A percentile compares a stretch with the other conserved stretches of the same genome.
Conservation (phyloP, 1,140 invertebrate genomes). For the Octopus sinensis region DNA sequence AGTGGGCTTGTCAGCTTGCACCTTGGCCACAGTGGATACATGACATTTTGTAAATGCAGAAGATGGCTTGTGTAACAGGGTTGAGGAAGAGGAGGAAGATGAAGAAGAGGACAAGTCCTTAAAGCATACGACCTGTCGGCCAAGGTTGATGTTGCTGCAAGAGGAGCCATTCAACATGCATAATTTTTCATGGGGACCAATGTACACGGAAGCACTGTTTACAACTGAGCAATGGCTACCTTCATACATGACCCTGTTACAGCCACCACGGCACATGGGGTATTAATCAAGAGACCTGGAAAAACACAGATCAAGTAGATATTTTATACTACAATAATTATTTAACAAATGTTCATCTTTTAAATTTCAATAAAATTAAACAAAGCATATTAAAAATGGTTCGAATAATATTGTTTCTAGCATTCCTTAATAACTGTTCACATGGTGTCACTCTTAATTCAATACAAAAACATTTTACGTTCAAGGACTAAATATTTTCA, state of each 20-base stretch:
- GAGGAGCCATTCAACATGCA: slow-evolving; percentile 12
- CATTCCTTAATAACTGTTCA: too few species aligned
- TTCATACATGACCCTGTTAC: slow-evolving; percentile 13
- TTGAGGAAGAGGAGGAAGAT: not conserved
- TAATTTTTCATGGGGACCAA: slow-evolving; percentile 11
- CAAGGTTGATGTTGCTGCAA: slow-evolving; percentile 10
- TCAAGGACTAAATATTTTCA: too few species aligned
- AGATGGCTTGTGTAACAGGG: not conserved
- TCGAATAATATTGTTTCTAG: too few species aligned
- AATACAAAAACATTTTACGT: too few species aligned
- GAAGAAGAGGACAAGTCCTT: slow-evolving; percentile 3
- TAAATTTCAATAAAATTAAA: too few species aligned
- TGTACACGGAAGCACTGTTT: slow-evolving; percentile 9
- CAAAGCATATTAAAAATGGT: too few species aligned
- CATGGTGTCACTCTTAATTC: too few species aligned
- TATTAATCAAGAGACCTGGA: slow-evolving; percentile 1
- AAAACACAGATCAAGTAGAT: not conserved
- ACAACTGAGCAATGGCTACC: slow-evolving; percentile 10
- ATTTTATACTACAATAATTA: too few species aligned
- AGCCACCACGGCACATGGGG: slow-evolving; percentile 12
- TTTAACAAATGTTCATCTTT: too few species aligned
- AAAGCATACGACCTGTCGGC: not conserved
- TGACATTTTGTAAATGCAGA: not conserved
- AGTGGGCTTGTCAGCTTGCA: not conserved
- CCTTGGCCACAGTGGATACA: slow-evolving; percentile 5